Base-by-base conservation (phyloP, 2,113 vertebrate species). In the Seriola quinqueradiata region DNA sequence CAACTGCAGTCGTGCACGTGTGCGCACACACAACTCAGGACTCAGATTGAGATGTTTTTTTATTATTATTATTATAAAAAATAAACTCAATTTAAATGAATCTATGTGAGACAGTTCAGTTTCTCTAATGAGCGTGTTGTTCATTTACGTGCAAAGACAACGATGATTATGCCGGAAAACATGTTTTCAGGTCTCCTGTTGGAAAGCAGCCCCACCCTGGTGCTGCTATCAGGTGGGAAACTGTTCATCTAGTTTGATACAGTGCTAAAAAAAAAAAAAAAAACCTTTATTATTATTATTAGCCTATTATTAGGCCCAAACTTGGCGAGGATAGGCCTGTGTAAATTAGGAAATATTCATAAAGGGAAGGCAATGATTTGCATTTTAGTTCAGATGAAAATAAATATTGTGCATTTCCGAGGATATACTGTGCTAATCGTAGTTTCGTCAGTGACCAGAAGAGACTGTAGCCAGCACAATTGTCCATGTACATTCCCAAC, bases 181-280 rank as follows among this genome's bases (percentile, higher is more conserved):
- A 66, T 50, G 46, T 17, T 61, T 42, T 58, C 72, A 68, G 8
- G 25, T 79, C 10, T 57, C 14, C 57, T 50, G 57, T 25, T 75
- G 38, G 63, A 76, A 73, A 67, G 4, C 66, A 67, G 66, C 76
- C 77, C 80, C 87, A 74, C 75, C 77, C 68, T 74, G n/a, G 3
- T 66, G 36, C 50, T 61, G 57, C 48, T 59, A 67, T 40, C 1
- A n/a, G 42, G 32, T 36, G 50, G 46, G 36, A 59, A 57, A 60
- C 34, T 65, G 17, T 71, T 32, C 5, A 71, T 72, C 6, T 52
- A 4, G 50, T 69, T 40, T 71, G 14, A 69, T 8, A 19, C 46
- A 46, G 11, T 36, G 10, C 11, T 46, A 9, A 48, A 52, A 69
- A 5, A 66, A 21, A 5, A 38, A 8, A 36, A 36, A 36, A 36